A percentile compares a stretch with the other conserved stretches of the same genome.
Evolutionary conservation across 2,888 invertebrate species (phyloP).

Genomic region (Morpho helenor): DNA sequence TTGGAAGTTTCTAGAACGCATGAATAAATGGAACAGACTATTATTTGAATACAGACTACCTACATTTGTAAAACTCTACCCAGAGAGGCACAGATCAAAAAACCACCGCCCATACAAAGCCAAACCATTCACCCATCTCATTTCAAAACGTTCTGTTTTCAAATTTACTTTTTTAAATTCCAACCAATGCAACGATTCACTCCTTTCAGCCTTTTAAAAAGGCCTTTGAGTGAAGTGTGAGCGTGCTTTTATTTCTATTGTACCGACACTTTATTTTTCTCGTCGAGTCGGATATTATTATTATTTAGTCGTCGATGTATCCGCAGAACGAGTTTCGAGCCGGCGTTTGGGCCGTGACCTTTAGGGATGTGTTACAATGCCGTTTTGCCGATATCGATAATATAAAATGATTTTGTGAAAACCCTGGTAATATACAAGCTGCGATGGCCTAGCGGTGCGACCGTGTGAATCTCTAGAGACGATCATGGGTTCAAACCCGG

Average conservation of each 20-base stretch:
- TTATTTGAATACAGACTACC: too few relatives aligned
- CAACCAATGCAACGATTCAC: slow-evolving; percentile 34
- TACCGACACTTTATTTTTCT: slow-evolving; percentile 48
- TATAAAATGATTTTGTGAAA: background rate
- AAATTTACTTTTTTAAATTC: slow-evolving; percentile 34
- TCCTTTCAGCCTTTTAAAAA: slow-evolving; percentile 33
- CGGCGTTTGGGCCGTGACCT: slow-evolving; percentile 73
- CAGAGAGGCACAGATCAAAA: background rate
- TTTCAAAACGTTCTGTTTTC: slow-evolving; percentile 42
- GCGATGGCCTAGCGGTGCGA: too few relatives aligned
- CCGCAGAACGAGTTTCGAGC: slow-evolving; percentile 63
- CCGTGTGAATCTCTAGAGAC: too few relatives aligned
- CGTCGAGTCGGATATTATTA: slow-evolving; percentile 56
- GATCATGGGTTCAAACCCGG: too few relatives aligned
- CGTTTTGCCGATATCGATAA: slow-evolving; percentile 27
- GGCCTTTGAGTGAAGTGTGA: slow-evolving; percentile 40
- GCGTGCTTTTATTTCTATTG: slow-evolving; percentile 43
- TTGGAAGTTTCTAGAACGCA: too few relatives aligned
- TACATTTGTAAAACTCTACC: background rate
- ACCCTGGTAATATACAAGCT: too few relatives aligned
- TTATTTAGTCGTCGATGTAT: slow-evolving; percentile 58
- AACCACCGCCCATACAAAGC: slow-evolving; percentile 12
- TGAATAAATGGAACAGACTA: too few relatives aligned
- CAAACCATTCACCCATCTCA: slow-evolving; percentile 42
- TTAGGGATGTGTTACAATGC: slow-evolving; percentile 42